These are phyloP conservation scores for Montipora foliosa DNA, from an alignment of 64 coral and sea anemone species.

Conservation along the genomic window DNA sequence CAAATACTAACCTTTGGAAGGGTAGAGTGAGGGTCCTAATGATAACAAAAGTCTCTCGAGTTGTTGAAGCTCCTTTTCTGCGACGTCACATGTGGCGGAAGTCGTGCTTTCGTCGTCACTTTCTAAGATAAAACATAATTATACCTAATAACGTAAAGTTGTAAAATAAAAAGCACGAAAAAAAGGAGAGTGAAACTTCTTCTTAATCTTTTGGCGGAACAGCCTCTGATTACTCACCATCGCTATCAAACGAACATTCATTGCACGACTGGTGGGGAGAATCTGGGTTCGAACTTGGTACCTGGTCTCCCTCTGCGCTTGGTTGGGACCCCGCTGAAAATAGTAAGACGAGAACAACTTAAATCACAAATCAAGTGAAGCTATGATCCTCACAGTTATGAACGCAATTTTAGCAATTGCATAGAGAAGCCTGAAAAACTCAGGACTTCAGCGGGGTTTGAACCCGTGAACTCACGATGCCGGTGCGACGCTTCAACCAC, in stretches of 20 bases:
- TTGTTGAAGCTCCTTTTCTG: constrained; percentile 74
- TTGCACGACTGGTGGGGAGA: constrained; percentile 53
- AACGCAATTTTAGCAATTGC: too few species aligned
- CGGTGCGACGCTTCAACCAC: too few species aligned
- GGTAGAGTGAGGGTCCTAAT: constrained; percentile 76
- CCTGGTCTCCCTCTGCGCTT: constrained; percentile 15
- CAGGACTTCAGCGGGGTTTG: too few species aligned
- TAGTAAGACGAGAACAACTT: not conserved
- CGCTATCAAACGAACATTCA: constrained; percentile 75
- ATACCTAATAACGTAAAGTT: not conserved
- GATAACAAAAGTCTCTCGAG: constrained; percentile 81
- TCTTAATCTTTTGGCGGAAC: not conserved
- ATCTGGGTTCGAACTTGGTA: constrained; percentile 73
- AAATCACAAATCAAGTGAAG: too few species aligned
- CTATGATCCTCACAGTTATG: too few species aligned
- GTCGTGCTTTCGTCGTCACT: constrained; percentile 47
- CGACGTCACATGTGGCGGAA: constrained; percentile 35
- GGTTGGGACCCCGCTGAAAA: not conserved
- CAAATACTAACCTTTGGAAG: constrained; percentile 4
- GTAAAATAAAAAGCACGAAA: not conserved
- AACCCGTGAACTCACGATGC: too few species aligned
- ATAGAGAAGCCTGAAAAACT: too few species aligned
- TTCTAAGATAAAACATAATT: not conserved
- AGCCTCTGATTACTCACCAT: constrained; percentile 47
- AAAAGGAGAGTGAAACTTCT: not conserved